Conservation (phyloP, 2,797 vertebrate species). For the Naso thynnoides region DNA sequence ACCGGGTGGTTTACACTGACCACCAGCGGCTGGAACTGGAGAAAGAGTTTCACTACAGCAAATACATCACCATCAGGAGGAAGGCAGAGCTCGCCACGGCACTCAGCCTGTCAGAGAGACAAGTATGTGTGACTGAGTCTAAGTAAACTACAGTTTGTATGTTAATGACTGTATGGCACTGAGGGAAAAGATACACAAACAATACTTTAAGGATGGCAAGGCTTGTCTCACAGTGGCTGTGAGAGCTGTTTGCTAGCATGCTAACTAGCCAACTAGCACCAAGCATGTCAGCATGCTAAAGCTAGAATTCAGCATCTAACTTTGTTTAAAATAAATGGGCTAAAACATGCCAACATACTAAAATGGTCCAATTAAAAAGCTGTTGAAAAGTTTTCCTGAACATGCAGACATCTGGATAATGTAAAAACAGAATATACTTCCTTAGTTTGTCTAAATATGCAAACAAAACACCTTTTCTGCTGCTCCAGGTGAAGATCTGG, state of each 20-base stretch:
- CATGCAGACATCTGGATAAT: too few species aligned
- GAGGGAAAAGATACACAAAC: too few species aligned
- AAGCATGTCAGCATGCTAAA: too few species aligned
- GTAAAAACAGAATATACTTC: too few species aligned
- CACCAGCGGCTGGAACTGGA: conserved; percentile 97
- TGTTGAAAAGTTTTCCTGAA: too few species aligned
- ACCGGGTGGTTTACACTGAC: conserved; percentile 96
- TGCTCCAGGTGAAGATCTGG: conserved; percentile 96
- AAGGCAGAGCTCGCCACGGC: conserved; percentile 93
- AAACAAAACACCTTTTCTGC: neutral
- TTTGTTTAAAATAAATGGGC: neutral
- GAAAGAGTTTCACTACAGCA: conserved; percentile 98
- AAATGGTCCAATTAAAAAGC: too few species aligned
- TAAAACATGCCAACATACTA: neutral
- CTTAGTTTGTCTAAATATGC: too few species aligned
- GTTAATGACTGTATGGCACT: too few species aligned
- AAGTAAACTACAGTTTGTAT: too few species aligned
- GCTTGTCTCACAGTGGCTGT: too few species aligned
- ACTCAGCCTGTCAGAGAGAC: conserved; percentile 93
- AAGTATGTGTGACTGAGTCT: too few species aligned
- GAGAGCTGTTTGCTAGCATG: neutral
- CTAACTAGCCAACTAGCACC: neutral
- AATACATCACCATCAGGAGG: conserved; percentile 96
- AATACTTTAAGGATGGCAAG: too few species aligned
- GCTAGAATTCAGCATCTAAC: neutral